Conservation (phyloP, 2,888 invertebrate species). For the Acheta domesticus region DNA sequence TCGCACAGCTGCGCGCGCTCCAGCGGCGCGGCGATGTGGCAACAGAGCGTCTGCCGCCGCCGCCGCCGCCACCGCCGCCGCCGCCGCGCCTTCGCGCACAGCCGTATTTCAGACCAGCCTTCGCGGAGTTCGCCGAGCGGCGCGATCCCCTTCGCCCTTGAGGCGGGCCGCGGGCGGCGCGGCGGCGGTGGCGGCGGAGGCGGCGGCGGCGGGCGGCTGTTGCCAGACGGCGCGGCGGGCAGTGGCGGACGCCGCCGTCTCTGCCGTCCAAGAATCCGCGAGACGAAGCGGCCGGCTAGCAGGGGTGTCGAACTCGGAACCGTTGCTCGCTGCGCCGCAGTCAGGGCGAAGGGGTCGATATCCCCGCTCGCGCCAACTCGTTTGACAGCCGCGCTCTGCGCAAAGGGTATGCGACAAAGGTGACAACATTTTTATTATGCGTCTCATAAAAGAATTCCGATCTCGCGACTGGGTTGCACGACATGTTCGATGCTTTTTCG, state of each 20-base stretch:
- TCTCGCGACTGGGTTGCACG: too few species aligned
- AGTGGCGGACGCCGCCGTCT: background rate
- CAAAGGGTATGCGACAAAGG: too few species aligned
- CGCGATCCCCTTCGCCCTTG: slow-evolving; percentile 9
- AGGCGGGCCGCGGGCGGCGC: background rate
- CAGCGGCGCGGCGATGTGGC: background rate
- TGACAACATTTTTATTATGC: too few species aligned
- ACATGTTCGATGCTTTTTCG: too few species aligned
- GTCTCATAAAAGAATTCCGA: too few species aligned
- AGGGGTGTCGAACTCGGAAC: too few species aligned
- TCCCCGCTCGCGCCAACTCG: too few species aligned
- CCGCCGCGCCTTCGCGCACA: background rate
- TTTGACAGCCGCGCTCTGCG: too few species aligned
- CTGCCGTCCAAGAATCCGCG: slow-evolving; percentile 7
- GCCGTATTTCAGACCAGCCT: slow-evolving; percentile 18
- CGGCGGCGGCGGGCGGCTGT: background rate
- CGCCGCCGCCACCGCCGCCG: background rate
- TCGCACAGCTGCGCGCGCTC: slow-evolving; percentile 7
- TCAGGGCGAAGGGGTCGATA: too few species aligned
- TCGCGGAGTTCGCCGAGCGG: slow-evolving; percentile 18
- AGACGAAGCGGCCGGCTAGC: background rate
- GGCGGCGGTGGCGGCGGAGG: background rate
- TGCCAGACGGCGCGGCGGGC: slow-evolving; percentile 18
- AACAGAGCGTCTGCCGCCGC: background rate
- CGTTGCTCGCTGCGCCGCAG: too few species aligned